Evolutionary conservation across 2,888 invertebrate species (phyloP), one percentile per base, ranked within the genome.

Genomic region (Malachius bipustulatus): DNA sequence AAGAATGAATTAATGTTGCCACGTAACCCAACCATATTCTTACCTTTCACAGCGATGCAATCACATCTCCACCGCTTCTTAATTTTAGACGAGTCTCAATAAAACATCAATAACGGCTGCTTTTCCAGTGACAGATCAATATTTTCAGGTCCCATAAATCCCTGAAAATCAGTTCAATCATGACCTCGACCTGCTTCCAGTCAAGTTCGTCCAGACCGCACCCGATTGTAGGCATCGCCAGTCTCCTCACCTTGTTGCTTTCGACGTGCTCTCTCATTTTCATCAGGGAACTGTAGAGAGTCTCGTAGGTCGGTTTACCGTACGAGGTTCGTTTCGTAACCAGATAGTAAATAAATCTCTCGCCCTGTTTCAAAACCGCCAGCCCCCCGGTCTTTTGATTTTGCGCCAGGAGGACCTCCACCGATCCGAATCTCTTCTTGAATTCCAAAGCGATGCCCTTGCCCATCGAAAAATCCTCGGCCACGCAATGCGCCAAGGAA

Each of bases 191-290:
- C 14, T 62, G 57, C 2, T 52, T 52, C 76, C 76, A 77, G 40
- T 70, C 60, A 2, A 77, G 60, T 16, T 65, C 57, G 54, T 76
- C 76, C 16, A 76, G 63, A 24, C 76, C 76, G 51, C 74, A 75
- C 3, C 75, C 76, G 45, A 77, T 71, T 35, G 62, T 57, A 1
- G 77, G 77, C 54, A 76, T 71, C 4, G 73, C 70, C 33, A 77
- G 43, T 24, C 65, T 57, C n/a, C 51, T 51, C 1, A 75, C 66
- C 4, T 62, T 50, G 41, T 70, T 53, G 37, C 60, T 39, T 12
- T 58, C 47, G 42, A 63, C 58, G 39, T 64, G 63, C 4, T 53
- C 34, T 39, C 51, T 57, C 58, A 69, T 54, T 26, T 54, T 43
- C 9, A 38, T 16, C 10, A 67, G 45, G 2, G 66, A 65, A 10